Percentiles rank a stretch among this genome's conserved stretches.
Evolutionary conservation across 2,888 invertebrate species (phyloP).

Genomic region (Cryptocephalus moraei): DNA sequence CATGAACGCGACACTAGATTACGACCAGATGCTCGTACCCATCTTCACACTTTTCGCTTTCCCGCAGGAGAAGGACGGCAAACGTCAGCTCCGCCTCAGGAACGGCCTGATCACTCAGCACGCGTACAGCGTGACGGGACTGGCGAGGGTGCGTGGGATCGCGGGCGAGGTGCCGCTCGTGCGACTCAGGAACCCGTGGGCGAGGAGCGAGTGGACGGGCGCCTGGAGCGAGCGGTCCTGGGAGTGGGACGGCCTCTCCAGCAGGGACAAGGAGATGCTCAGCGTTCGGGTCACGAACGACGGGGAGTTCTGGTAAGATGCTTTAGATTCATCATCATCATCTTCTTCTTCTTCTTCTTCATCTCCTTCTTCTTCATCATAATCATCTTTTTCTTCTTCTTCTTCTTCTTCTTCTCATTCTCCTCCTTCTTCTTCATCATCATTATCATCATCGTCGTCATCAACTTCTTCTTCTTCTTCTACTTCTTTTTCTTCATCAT

Average conservation of each 20-base stretch:
- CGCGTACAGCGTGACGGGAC: conserved; percentile 61
- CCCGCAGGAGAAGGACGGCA: conserved; percentile 14
- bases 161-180: conserved; percentile 49
- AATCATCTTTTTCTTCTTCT: too few species aligned
- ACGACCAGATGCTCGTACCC: too few species aligned
- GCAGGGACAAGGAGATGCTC: conserved; percentile 52
- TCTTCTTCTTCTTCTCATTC: too few species aligned
- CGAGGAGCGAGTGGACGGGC: conserved; percentile 58
- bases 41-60: too few species aligned
- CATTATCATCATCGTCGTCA: too few species aligned
- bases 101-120: conserved; percentile 57
- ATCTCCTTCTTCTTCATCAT: too few species aligned
- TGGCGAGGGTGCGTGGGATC: conserved; percentile 54
- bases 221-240: conserved; percentile 60
- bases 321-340: too few species aligned
- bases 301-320: conserved; percentile 62
- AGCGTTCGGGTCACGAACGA: conserved; percentile 52
- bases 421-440: too few species aligned
- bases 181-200: conserved; percentile 57
- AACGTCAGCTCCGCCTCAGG: conserved; percentile 46
- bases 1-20: too few species aligned
- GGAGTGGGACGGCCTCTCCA: conserved; percentile 58
- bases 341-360: too few species aligned
- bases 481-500: too few species aligned
- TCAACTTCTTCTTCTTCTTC: too few species aligned